Evolutionary conservation across 2,113 vertebrate species (phyloP), one percentile per base, ranked within the genome.

Genomic region (Laticauda colubrina): DNA sequence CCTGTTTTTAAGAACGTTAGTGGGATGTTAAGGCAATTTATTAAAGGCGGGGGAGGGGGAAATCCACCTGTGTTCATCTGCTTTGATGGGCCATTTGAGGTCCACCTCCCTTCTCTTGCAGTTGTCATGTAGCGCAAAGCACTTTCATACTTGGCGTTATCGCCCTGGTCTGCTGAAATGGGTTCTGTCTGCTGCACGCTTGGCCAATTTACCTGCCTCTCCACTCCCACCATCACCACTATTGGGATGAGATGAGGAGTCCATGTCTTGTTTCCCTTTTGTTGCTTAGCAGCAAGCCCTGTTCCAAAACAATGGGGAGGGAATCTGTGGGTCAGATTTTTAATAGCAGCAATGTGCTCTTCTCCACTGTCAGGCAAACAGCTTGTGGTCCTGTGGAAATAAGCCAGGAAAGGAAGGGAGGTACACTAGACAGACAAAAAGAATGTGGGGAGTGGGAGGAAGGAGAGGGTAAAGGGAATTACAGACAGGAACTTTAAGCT

Each of bases 251-350:
- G 26, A 12, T 75, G 15, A 48, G 61, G 90, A 54, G 69, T 61
- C 61, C 0, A 59, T 89, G 57, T 12, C 45, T 91, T 88, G 90
- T 91, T 93, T 69, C 89, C 61, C 45, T 57, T 87, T 43, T 0
- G 92, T 91, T 88, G 89, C 93, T 90, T 93, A 89, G 93, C 90
- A 54, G 90, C 87, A 85, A 61, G 15, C 93, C 24, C 10, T 61
- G 87, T 89, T 93, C 90, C 93, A 93, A 89, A 93, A 89, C 90
- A 91, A 54, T 91, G 11, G 26, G 6, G 86, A 88, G 87, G 93
- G 86, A 55, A 89, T 54, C 54, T 1, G 45, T 56, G 26, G 93
- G 90, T 91, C 90, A 91, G 93, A 93, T 64, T 93, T 91, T 85
- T 91, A 93, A 90, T 88, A 64, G 90, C 69, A 61, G 34, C 55